Evolutionary conservation across 2,797 vertebrate genomes (phyloP).

Genomic region (Molossus molossus): DNA sequence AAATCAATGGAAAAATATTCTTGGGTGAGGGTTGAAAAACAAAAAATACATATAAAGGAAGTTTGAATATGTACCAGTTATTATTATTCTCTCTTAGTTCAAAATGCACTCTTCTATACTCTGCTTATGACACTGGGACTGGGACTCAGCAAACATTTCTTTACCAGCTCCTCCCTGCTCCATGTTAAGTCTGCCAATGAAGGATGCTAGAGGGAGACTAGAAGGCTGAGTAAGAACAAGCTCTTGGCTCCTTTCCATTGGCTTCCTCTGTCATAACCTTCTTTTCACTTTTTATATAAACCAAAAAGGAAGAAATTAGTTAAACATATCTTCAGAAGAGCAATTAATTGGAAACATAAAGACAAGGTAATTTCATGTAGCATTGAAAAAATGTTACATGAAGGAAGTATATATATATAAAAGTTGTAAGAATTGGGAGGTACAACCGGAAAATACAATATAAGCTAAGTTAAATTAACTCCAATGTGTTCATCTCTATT

Average conservation of each 20-base stretch:
- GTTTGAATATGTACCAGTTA: background rate
- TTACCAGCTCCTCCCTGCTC: background rate
- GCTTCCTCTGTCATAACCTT: conserved; percentile 22
- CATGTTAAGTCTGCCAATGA: background rate
- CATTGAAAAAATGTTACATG: background rate
- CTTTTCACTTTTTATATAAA: background rate
- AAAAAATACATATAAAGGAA: too few species aligned
- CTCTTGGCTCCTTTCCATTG: background rate
- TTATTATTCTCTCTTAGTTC: background rate
- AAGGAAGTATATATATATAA: background rate
- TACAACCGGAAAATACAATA: background rate
- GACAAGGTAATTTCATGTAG: background rate
- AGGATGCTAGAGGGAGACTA: background rate
- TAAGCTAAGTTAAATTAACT: background rate
- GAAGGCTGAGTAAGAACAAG: background rate
- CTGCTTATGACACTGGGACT: background rate
- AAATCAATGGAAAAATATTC: too few species aligned
- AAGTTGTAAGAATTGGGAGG: background rate
- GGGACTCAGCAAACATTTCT: conserved; percentile 11
- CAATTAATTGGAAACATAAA: conserved; percentile 23
- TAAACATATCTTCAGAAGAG: background rate
- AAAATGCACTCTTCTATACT: background rate
- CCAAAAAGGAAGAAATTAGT: background rate
- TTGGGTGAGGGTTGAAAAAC: too few species aligned
- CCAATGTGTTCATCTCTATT: background rate